A percentile compares a stretch with the other conserved stretches of the same genome.
Evolutionary conservation across 2,113 vertebrate genomes (phyloP).

Genomic region (Anthoscopus minutus): DNA sequence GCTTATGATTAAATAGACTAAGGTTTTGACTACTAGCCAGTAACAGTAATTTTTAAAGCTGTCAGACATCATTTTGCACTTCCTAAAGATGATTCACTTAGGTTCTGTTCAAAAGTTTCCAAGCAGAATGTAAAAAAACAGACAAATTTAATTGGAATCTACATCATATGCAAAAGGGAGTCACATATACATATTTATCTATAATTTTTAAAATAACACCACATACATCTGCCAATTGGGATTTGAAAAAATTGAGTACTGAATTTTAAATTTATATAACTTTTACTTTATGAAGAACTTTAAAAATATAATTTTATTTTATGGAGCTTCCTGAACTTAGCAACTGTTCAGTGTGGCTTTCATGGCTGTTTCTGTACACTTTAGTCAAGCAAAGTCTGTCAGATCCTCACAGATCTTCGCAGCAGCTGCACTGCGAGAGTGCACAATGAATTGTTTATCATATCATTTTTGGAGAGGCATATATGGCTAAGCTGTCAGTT

Average conservation of each 20-base stretch:
- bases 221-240: background rate
- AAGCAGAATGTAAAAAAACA: background rate
- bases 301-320: background rate
- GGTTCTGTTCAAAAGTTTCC: slow-evolving; percentile 2
- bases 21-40: background rate
- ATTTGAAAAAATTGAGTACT: background rate
- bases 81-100: background rate
- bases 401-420: background rate
- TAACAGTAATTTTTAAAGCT: background rate
- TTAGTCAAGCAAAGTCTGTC: background rate
- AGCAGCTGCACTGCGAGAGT: background rate
- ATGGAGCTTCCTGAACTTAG: background rate
- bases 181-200: background rate
- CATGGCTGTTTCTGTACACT: slow-evolving; percentile 13
- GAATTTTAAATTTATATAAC: background rate
- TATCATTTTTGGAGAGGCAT: background rate
- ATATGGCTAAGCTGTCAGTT: slow-evolving; percentile 10
- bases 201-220: background rate
- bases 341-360: background rate
- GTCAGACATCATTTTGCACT: background rate
- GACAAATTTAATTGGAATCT: background rate
- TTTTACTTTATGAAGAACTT: no score
- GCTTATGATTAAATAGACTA: background rate
- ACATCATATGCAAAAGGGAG: background rate
- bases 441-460: background rate